Base-by-base conservation (phyloP, 2,113 vertebrate species). In the Deroptyus accipitrinus region DNA sequence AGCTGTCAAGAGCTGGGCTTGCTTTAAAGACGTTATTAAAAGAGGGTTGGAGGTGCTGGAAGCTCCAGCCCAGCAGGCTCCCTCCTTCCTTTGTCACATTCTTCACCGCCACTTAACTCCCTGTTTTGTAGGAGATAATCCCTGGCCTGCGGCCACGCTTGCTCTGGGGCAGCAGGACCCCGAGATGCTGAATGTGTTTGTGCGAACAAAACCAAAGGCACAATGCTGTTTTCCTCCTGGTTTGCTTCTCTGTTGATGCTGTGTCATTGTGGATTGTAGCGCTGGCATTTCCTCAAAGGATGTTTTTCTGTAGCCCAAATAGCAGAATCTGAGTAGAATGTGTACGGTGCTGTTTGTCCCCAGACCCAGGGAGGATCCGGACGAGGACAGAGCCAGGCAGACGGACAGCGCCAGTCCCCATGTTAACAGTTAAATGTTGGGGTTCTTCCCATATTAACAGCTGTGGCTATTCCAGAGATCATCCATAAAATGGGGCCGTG, bases 11-110 rank as follows among this genome's bases (percentile, higher is more conserved):
- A 70, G 55, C 51, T 3, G 4, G 1, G 13, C 4, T 31, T 25
- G 39, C 15, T 30, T 30, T 48, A 61, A 90, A 69, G 2, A 3
- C 31, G 19, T 22, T 0, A 4, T 41, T 4, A 5, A 0, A 13
- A 0, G 35, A 39, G 68, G 31, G 33, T 6, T 55, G 88, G 44
- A 57, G 59, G 39, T 54, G 2, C 13, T 77, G 52, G 79, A 66
- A 61, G 69, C 51, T 31, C 54, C 41, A 11, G 15, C 49, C 39
- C 70, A 46, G 78, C 73, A 39, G 9, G 0, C 59, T 84, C 75
- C 61, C 75, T 80, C 35, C 41, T 64, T 19, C 33, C 13, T n/a
- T 6, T 25, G 20, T 13, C 66, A 10, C 44, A 10, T 76, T 84
- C 94, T 7, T 10, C n/a, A 1, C 67, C 8, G 78, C 57, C 77